phyloP scores from a whole-genome alignment of 2,113 vertebrate genomes.

The Indri indri region DNA sequence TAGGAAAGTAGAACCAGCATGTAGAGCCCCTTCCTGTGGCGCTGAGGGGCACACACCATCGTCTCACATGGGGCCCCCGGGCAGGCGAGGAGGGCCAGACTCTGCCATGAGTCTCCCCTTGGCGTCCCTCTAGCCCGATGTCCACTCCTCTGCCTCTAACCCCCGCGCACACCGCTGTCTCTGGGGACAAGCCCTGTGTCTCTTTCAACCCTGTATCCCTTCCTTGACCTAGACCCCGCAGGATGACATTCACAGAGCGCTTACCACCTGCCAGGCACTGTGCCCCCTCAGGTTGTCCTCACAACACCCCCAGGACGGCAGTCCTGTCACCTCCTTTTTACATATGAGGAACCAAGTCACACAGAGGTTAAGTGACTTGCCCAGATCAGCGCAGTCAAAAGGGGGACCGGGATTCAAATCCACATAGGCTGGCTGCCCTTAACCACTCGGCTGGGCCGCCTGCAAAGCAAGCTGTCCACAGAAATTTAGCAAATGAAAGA shows the following conservation, averaged over 20 bases:
- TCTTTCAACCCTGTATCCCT: background rate
- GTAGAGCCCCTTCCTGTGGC: too few species aligned
- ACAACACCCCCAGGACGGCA: background rate
- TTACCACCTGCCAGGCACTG: background rate
- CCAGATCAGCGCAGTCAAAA: background rate
- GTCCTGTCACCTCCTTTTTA: background rate
- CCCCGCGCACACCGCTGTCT: background rate
- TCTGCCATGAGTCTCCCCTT: background rate
- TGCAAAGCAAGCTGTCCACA: background rate
- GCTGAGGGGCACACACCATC: background rate
- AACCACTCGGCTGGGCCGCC: background rate
- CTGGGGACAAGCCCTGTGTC: background rate
- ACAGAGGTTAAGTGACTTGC: background rate
- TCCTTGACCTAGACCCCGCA: background rate
- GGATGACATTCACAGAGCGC: background rate
- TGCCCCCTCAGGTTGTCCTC: background rate
- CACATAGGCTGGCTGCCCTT: background rate
- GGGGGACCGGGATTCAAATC: background rate
- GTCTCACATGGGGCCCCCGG: background rate
- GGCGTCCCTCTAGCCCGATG: background rate
- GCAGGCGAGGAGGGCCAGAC: background rate
- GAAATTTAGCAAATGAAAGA: background rate
- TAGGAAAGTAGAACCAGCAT: background rate
- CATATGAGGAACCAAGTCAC: background rate
- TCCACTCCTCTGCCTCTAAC: fast-evolving